Conservation (phyloP, 2,797 vertebrate genomes). For the Sebastes taczanowskii region DNA sequence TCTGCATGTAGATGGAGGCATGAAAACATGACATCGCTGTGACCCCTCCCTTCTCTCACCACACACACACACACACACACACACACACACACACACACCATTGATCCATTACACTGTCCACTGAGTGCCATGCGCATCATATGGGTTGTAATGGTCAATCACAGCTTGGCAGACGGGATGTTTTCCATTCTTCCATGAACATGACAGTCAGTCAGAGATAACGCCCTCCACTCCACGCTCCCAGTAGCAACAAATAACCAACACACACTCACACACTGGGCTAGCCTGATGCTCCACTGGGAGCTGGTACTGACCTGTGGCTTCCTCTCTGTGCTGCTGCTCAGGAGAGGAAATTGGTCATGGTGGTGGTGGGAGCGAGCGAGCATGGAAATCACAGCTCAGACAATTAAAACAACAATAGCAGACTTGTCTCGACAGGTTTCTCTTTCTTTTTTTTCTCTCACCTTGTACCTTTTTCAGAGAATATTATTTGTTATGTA, state of each 20-base stretch:
- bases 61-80: constrained; percentile 19
- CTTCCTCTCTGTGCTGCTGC: constrained; percentile 50
- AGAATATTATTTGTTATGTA: constrained; percentile 7
- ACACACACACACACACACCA: constrained; percentile 54
- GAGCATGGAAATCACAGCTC: constrained; percentile 47
- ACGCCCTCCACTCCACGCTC: constrained; percentile 80
- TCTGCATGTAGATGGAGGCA: constrained; percentile 73
- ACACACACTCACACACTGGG: constrained; percentile 26
- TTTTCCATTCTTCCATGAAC: constrained; percentile 93
- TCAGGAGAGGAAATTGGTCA: constrained; percentile 51
- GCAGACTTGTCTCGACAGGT: constrained; percentile 20
- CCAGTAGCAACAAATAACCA: constrained; percentile 64
- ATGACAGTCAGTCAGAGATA: constrained; percentile 79
- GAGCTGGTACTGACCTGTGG: constrained; percentile 72
- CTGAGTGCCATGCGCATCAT: constrained; percentile 94
- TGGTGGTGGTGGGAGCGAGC: constrained; percentile 5
- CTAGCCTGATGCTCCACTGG: constrained; percentile 55
- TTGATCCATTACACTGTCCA: constrained; percentile 93
- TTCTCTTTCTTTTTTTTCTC: constrained; percentile 11
- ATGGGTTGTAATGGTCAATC: constrained; percentile 97
- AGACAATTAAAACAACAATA: constrained; percentile 46
- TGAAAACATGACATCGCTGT: constrained; percentile 93
- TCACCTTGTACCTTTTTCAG: neutral
- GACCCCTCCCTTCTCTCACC: constrained; percentile 83
- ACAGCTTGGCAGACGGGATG: constrained; percentile 91